Conservation (phyloP, 2,888 invertebrate genomes). For the Eupithecia dodoneata region DNA sequence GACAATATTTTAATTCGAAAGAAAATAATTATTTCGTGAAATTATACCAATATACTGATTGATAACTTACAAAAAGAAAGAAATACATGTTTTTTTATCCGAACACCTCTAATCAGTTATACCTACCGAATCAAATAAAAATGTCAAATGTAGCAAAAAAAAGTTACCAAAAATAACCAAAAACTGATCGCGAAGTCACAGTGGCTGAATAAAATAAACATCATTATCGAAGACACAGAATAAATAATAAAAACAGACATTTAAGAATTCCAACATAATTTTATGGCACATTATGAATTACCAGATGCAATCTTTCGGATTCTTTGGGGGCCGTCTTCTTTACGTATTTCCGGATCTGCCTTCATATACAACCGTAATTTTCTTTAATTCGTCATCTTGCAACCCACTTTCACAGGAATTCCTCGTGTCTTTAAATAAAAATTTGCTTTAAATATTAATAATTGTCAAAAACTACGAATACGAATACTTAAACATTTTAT, state of each 20-base stretch:
- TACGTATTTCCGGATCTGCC: conserved; percentile 42
- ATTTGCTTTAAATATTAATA: conserved; percentile 7
- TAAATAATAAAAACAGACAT: conserved; percentile 22
- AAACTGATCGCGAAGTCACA: background rate
- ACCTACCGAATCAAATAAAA: too few relatives aligned
- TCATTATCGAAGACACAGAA: background rate
- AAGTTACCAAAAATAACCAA: background rate
- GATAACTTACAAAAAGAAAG: too few relatives aligned
- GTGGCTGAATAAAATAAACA: conserved; percentile 6
- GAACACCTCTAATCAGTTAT: too few relatives aligned
- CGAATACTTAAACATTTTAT: background rate
- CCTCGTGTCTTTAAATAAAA: conserved; percentile 27
- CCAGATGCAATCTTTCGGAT: conserved; percentile 38
- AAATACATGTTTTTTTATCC: too few relatives aligned
- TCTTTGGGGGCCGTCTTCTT: conserved; percentile 10
- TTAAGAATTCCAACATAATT: conserved; percentile 33
- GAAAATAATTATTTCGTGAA: too few relatives aligned
- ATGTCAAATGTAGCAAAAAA: too few relatives aligned
- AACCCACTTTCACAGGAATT: conserved; percentile 42
- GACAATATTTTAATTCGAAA: too few relatives aligned
- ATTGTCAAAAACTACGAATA: background rate
- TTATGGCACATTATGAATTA: conserved; percentile 40
- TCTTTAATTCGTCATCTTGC: conserved; percentile 42
- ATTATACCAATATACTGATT: too few relatives aligned
- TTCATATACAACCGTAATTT: conserved; percentile 37